phyloP scores from a whole-genome alignment of 2,113 vertebrate genomes.

The Brienomyrus longianalis region DNA sequence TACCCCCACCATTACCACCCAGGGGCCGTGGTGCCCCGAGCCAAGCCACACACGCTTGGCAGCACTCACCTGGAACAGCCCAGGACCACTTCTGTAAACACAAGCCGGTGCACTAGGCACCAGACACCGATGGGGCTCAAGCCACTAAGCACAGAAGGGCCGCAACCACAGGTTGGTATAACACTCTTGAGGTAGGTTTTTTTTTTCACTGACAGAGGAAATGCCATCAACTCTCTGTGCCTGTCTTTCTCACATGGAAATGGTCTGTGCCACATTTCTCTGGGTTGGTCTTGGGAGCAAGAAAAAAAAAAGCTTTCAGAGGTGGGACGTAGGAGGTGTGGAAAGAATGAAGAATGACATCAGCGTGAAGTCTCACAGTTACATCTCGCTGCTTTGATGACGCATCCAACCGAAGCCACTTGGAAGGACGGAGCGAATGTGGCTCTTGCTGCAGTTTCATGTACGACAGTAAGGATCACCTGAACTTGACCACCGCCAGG shows the following conservation, averaged over 20 bases:
- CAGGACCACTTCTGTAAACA: conserved; percentile 46
- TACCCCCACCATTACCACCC: conserved; percentile 49
- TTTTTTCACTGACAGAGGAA: not conserved
- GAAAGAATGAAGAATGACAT: not conserved
- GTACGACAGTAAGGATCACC: not conserved
- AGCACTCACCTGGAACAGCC: conserved; percentile 56
- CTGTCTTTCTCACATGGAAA: not conserved
- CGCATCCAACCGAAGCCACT: not conserved
- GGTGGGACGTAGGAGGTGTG: not conserved
- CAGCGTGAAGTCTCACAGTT: conserved; percentile 4
- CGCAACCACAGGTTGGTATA: not conserved
- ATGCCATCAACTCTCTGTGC: not conserved
- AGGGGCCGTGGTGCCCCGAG: conserved; percentile 30
- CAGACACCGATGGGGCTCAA: not conserved
- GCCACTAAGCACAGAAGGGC: not conserved
- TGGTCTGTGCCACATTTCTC: not conserved
- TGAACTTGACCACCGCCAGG: not conserved
- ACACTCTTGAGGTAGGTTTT: not conserved
- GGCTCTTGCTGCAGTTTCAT: not conserved
- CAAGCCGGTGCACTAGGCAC: not conserved
- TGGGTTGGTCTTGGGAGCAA: not conserved
- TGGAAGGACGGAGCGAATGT: not conserved
- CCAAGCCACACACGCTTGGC: conserved; percentile 67
- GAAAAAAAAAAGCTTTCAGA: not conserved
- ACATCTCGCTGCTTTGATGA: not conserved